phyloP scores from a whole-genome alignment of 2,113 vertebrate genomes.

The Glaucidium brasilianum region DNA sequence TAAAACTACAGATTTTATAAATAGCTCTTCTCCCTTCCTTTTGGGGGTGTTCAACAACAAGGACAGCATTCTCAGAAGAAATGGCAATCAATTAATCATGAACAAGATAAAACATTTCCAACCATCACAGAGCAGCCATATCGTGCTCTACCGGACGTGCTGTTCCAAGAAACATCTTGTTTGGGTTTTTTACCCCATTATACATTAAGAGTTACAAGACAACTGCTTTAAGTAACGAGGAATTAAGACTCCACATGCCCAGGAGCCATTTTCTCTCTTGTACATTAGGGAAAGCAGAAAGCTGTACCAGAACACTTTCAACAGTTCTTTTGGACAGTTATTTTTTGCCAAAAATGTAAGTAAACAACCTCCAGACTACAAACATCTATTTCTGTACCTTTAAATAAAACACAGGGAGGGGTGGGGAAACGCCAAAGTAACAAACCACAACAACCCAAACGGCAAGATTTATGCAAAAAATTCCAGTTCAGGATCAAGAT shows the following conservation, averaged over 20 bases:
- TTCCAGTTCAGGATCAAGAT: not conserved
- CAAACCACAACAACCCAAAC: not conserved
- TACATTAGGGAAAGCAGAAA: too few species aligned
- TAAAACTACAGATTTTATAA: not conserved
- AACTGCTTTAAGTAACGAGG: not conserved
- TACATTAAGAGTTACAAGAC: not conserved
- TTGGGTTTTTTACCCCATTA: not conserved
- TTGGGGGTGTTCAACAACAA: not conserved
- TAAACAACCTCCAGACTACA: not conserved
- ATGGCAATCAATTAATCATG: fast-evolving
- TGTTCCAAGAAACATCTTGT: not conserved
- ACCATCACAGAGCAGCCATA: not conserved
- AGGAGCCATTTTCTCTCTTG: not conserved
- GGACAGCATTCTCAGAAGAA: too few species aligned
- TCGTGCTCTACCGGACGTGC: fast-evolving
- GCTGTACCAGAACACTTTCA: not conserved
- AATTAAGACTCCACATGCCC: not conserved
- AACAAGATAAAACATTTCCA: not conserved
- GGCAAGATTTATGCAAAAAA: not conserved
- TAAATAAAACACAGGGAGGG: not conserved
- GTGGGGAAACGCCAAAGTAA: too few species aligned
- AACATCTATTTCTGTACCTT: too few species aligned
- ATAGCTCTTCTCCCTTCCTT: not conserved
- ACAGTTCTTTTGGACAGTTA: not conserved
- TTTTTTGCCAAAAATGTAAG: not conserved